Evolutionary conservation across 1,140 invertebrate genomes (phyloP), one percentile per base, ranked within the genome.

Genomic region (Trissolcus basalis): DNA sequence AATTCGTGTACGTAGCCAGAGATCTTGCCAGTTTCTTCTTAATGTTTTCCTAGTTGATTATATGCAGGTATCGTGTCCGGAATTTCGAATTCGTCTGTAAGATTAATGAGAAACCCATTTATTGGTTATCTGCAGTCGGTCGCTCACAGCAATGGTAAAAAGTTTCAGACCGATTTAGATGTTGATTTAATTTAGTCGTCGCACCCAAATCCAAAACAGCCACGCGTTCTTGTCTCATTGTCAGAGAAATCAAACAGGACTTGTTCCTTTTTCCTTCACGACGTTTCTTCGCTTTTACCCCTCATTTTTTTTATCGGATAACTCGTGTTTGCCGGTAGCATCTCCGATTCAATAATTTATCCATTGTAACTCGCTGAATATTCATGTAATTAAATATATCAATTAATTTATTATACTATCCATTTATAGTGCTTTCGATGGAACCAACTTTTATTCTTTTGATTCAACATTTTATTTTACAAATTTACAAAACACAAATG

Each of bases 101-200:
- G 75, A 78, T 80, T 75, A 75, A 77, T 54, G 78, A 63, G 74
- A 69, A 74, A 72, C 69, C 64, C 60, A 47, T 64, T 71, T 58
- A 44, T 50, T 33, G 50, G 56, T 16, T 65, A 61, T 65, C 56
- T 47, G 44, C 56, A 41, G 64, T 15, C 49, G 58, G 69, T 10
- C 13, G 7, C 11, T 44, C 49, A 48, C 35, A 33, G 13, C 60
- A 49, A 50, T 48, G 51, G 68, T 44, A 50, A 56, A 35, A 49
- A 51, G 56, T 27, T 53, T 69, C 64, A 36, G 44, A 16, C 50
- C 75, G 70, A 80, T 79, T 81, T 78, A 77, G 78, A 83, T 83
- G 77, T 79, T 64, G 75, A 72, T 80, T 81, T 81, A 81, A 83
- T 83, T 80, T 80, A 78, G 77, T 78, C 77, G 71, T 81, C 69